These are phyloP conservation scores for Hypsopygia costalis DNA, from an alignment of 2,888 invertebrate genomes.

Conservation along the genomic window DNA sequence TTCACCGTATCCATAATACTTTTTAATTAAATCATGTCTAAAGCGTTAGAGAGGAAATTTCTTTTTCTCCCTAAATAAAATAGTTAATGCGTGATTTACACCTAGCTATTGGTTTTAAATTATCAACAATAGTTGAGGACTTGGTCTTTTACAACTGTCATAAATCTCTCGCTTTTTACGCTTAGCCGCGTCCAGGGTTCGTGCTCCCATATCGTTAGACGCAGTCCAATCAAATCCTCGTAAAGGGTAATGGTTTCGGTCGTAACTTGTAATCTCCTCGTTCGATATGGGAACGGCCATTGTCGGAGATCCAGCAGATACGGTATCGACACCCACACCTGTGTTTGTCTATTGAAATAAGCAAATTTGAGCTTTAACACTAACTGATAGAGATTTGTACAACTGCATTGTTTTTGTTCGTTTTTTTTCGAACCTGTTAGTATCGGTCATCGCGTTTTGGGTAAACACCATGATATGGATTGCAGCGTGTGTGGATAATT, in stretches of 20 bases:
- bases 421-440: conserved; percentile 27
- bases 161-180: conserved; percentile 65
- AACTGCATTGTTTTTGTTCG: conserved; percentile 12
- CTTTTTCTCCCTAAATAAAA: too few species aligned
- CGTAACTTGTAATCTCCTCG: conserved; percentile 54
- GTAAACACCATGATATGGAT: conserved; percentile 63
- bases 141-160: conserved; percentile 57
- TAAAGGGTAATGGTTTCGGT: conserved; percentile 67
- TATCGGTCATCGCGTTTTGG: conserved; percentile 44
- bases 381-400: conserved; percentile 11
- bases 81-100: conserved; percentile 45
- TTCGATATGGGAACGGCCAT: conserved; percentile 72
- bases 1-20: too few species aligned
- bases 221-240: conserved; percentile 68
- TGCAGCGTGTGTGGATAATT: conserved; percentile 57
- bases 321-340: conserved; percentile 31
- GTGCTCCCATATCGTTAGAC: conserved; percentile 68
- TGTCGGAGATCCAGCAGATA: conserved; percentile 51
- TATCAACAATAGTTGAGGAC: conserved; percentile 53
- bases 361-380: conserved; percentile 25
- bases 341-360: conserved; percentile 12
- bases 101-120: conserved; percentile 55
- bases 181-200: conserved; percentile 41
- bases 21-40: too few species aligned
- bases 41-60: too few species aligned